Base-by-base conservation (phyloP, 2,888 invertebrate species). In the Lochmaea crataegi region DNA sequence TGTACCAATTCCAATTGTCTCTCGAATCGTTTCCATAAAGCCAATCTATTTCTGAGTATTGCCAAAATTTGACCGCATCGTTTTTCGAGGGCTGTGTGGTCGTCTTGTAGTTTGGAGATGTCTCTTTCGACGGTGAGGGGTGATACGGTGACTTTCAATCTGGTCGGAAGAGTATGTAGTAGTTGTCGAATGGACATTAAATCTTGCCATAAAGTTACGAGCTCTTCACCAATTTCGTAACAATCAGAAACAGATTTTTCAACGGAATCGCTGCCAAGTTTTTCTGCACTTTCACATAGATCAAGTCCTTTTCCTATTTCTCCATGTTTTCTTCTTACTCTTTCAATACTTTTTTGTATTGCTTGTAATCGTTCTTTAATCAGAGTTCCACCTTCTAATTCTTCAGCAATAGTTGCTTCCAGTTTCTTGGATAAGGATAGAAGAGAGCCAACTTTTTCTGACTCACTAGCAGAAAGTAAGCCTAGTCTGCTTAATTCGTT, bases 401-500 rank as follows among this genome's bases (percentile, higher is more conserved):
- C 95, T 85, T 95, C 95, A 14, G 91, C 88, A 73, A 95, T 91
- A 81, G 91, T 91, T 66, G 90, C 90, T 76, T 94, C 93, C 6
- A 96, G 88, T 45, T 91, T 90, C 67, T 93, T 92, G 0, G 94
- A 93, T 48, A 92, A 89, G 0, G 91, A 89, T 22, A 95, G 86
- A 0, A 95, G 86, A 75, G 90, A 88, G 0, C 94, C 94, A 18
- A 95, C 91, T 78, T 92, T 92, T 80, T 95, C 95, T 0, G 94
- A 94, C 83, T 95, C 94, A 6, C 87, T 86, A 0, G 93, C 92
- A 1, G 94, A 93, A 6, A 94, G 86, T 56, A 95, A 87, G 51
- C 94, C 94, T 60, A 94, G 86, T 72, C 93, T 90, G 0, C 94
- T 93, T 26, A 95, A 87, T 84, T 95, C 94, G 82, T 94, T 94